Evolutionary conservation across 2,888 invertebrate genomes (phyloP), one percentile per base, ranked within the genome.

Genomic region (Cybosia mesomella): DNA sequence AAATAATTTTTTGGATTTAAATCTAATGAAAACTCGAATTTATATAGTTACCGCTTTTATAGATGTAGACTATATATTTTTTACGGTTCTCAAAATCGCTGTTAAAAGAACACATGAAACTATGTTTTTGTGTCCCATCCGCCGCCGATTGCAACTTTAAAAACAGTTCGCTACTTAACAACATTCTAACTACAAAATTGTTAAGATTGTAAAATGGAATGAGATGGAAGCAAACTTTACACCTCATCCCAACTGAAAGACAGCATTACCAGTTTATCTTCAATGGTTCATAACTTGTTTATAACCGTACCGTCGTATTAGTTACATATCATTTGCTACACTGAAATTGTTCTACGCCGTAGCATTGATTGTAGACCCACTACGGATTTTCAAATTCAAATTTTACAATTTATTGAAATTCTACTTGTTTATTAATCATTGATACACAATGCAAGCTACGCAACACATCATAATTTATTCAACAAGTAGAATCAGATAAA

Each of bases 261-360:
- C 43, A 18, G 7, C 18, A 18, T n/a, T 53, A 58, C 34, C 22
- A 49, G 58, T n/a, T 34, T 65, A 59, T 34, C 34, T 59, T 58
- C 53, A 60, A 28, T 36, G n/a, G 24, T 36, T 60, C 60, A 60
- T 60, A 36, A 36, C 22, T 36, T 13, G 24, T 36, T 60, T 66
- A 60, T 60, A 36, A 36, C 22, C n/a, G 49, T 49, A 49, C n/a
- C 66, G 15, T 28, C 55, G 39, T 55, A 66, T 59, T 66, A 66
- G 60, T 55, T 59, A 39, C 36, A 60, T 60, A 28, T 64, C 55
- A 72, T 72, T 64, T 63, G 57, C 60, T 66, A 62, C 69, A 64
- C 43, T 71, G 55, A 55, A 68, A 70, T 63, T 60, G 34, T 32
- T 60, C 75, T 80, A 75, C 81, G 79, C 55, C 73, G 75, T 80